Evolutionary conservation across 2,113 vertebrate genomes (phyloP).

Genomic region (Panurus biarmicus): DNA sequence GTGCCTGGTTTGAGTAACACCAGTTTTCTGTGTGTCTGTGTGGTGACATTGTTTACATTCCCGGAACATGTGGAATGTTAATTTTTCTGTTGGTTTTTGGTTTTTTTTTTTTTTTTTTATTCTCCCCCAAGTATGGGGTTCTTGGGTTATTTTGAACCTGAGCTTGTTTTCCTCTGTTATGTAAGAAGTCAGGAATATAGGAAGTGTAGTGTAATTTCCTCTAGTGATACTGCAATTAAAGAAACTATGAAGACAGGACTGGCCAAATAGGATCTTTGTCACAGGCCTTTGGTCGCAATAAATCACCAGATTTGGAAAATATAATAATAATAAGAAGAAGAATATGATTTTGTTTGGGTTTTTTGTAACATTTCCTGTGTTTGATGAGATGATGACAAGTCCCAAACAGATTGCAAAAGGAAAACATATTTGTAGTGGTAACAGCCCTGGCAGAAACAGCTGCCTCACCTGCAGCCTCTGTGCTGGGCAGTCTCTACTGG

Average conservation of each 20-base stretch:
- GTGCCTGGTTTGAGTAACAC: background rate
- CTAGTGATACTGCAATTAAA: background rate
- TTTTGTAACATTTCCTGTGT: background rate
- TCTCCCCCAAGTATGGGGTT: background rate
- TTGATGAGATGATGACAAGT: background rate
- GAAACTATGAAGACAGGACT: background rate
- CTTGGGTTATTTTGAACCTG: background rate
- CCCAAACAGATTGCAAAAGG: background rate
- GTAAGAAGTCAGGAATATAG: background rate
- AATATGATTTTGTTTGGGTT: background rate
- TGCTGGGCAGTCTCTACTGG: background rate
- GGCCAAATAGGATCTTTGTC: background rate
- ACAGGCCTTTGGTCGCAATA: background rate
- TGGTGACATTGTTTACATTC: constrained; percentile 47
- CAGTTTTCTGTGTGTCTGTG: constrained; percentile 30
- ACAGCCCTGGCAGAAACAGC: background rate
- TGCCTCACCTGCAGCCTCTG: background rate
- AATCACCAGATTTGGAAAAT: background rate
- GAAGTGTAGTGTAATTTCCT: background rate
- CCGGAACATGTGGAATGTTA: constrained; percentile 46
- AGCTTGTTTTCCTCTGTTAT: background rate
- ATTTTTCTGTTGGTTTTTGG: background rate
- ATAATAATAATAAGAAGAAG: background rate
- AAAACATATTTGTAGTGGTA: background rate
- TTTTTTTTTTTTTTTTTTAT: no score